Conservation (phyloP, 2,113 vertebrate genomes). For the Piprites chloris region DNA sequence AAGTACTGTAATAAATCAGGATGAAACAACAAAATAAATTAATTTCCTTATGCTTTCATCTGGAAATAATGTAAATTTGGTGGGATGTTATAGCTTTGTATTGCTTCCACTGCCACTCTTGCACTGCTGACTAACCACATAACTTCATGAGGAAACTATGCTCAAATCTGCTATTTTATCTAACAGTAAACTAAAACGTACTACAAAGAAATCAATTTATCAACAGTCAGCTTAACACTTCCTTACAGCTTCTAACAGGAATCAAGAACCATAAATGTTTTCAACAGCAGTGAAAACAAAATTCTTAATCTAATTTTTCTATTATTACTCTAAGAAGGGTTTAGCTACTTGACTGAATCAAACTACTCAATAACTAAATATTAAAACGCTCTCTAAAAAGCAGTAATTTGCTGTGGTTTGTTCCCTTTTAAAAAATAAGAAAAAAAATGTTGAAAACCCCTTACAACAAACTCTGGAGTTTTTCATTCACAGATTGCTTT, state of each 20-base stretch:
- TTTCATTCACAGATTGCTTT: neutral
- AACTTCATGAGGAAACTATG: neutral
- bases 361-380: neutral
- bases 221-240: neutral
- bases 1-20: neutral
- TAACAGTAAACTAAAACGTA: neutral
- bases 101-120: neutral
- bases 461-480: neutral
- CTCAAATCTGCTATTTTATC: neutral
- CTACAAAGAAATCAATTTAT: neutral
- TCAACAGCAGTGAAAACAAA: neutral
- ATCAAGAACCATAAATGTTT: neutral
- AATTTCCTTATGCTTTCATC: neutral
- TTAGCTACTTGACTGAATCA: neutral
- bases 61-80: neutral
- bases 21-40: neutral
- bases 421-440: neutral
- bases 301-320: neutral
- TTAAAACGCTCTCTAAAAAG: neutral
- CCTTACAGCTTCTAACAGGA: neutral
- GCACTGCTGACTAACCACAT: neutral
- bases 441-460: neutral
- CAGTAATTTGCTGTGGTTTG: neutral
- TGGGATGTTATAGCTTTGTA: neutral
- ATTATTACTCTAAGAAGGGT: neutral